These are phyloP conservation scores for Lypha dubia DNA, from an alignment of 2,888 invertebrate genomes.

Conservation along the genomic window DNA sequence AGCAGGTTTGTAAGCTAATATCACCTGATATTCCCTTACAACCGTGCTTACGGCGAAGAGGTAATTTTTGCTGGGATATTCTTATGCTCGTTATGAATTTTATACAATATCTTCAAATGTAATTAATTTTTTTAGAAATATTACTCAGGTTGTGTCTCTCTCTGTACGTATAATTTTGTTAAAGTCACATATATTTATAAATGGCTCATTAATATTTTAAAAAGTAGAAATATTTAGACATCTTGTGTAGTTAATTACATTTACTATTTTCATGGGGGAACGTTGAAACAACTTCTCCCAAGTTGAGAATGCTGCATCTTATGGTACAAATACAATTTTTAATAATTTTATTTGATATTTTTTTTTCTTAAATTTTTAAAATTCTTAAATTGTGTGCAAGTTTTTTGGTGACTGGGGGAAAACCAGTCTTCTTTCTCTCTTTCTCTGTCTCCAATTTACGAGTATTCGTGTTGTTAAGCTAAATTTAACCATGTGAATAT, in stretches of 20 bases:
- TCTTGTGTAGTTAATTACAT: slow-evolving; percentile 58
- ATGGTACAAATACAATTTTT: too few relatives aligned
- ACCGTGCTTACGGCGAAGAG: too few relatives aligned
- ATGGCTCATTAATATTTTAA: slow-evolving; percentile 62
- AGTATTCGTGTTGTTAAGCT: neutral
- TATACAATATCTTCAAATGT: neutral
- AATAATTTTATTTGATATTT: too few relatives aligned
- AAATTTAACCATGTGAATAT: slow-evolving; percentile 32
- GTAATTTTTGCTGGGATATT: too few relatives aligned
- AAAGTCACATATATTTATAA: slow-evolving; percentile 36
- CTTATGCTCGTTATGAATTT: neutral
- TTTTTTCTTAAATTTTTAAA: slow-evolving; percentile 6
- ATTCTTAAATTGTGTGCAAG: slow-evolving; percentile 5
- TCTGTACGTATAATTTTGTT: slow-evolving; percentile 1
- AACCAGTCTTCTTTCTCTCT: neutral
- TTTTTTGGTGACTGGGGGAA: neutral
- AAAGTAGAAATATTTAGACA: slow-evolving; percentile 57
- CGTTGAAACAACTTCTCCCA: neutral
- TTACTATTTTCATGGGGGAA: slow-evolving; percentile 11
- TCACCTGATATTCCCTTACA: too few relatives aligned
- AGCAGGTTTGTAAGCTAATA: too few relatives aligned
- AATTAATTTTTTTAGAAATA: neutral
- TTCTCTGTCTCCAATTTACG: neutral
- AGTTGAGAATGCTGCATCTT: neutral
- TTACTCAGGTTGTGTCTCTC: neutral